phyloP scores from a whole-genome alignment of 2,113 vertebrate species.

The Dasyprocta punctata region DNA sequence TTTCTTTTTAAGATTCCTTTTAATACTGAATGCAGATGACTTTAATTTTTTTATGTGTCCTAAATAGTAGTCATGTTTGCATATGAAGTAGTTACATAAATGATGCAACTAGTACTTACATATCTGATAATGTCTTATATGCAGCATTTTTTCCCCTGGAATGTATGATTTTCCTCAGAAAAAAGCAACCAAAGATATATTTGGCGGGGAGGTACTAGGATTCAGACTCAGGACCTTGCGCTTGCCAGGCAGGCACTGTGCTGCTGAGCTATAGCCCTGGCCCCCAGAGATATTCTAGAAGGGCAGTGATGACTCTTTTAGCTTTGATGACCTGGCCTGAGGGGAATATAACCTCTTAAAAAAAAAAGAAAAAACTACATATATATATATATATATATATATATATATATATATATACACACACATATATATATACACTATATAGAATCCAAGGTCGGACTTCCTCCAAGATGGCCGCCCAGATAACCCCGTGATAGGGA shows the following conservation, averaged over 20 bases:
- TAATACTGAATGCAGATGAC: not conserved
- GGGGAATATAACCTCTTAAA: not conserved
- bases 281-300: not conserved
- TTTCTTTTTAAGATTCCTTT: not conserved
- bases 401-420: no score
- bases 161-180: not conserved
- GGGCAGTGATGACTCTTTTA: not conserved
- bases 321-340: not conserved
- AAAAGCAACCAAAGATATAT: not conserved
- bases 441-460: no score
- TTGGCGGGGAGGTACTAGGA: no score
- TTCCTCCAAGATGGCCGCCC: no score
- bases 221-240: no score
- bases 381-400: no score
- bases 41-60: slow-evolving; percentile 23
- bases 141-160: not conserved
- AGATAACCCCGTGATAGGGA: no score
- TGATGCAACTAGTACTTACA: not conserved
- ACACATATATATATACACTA: no score
- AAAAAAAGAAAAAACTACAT: not conserved
- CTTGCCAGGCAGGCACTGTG: no score
- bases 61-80: not conserved
- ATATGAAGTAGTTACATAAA: not conserved
- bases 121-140: not conserved
- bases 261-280: no score